These are phyloP conservation scores for Drosophila neocordata DNA, from an alignment of 1,140 invertebrate genomes.

Conservation along the genomic window DNA sequence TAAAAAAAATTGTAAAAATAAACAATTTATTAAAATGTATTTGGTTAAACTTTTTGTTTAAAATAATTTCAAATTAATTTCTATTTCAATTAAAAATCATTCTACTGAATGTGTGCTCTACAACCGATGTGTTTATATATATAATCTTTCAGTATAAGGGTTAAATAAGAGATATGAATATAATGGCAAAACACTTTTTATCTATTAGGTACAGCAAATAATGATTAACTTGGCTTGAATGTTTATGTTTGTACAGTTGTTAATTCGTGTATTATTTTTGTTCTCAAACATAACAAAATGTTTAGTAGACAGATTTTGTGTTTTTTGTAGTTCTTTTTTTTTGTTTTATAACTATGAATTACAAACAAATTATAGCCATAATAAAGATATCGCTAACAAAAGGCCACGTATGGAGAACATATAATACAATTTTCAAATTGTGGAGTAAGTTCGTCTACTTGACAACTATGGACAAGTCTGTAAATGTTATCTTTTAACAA, in stretches of 20 bases:
- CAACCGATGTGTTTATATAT: too few relatives aligned
- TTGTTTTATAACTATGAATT: not conserved
- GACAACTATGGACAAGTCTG: not conserved
- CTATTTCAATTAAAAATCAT: too few relatives aligned
- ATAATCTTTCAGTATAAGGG: too few relatives aligned
- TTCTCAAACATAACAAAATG: not conserved
- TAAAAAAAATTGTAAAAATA: too few relatives aligned
- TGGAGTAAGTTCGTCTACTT: not conserved
- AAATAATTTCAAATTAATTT: too few relatives aligned
- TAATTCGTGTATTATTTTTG: not conserved
- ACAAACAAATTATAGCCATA: not conserved
- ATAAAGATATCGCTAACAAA: constrained; percentile 6
- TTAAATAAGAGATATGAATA: too few relatives aligned
- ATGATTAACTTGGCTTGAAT: constrained; percentile 1
- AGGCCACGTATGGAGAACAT: not conserved
- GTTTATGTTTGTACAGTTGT: not conserved
- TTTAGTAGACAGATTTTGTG: not conserved
- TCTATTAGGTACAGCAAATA: not conserved
- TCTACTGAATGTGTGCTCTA: too few relatives aligned
- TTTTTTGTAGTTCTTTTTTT: too few relatives aligned
- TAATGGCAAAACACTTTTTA: not conserved
- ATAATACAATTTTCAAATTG: not conserved
- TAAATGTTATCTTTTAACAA: not conserved
- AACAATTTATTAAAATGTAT: too few relatives aligned
- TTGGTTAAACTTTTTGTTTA: too few relatives aligned